phyloP scores from a whole-genome alignment of 2,888 invertebrate genomes.

The Ichneumoninae sp. region DNA sequence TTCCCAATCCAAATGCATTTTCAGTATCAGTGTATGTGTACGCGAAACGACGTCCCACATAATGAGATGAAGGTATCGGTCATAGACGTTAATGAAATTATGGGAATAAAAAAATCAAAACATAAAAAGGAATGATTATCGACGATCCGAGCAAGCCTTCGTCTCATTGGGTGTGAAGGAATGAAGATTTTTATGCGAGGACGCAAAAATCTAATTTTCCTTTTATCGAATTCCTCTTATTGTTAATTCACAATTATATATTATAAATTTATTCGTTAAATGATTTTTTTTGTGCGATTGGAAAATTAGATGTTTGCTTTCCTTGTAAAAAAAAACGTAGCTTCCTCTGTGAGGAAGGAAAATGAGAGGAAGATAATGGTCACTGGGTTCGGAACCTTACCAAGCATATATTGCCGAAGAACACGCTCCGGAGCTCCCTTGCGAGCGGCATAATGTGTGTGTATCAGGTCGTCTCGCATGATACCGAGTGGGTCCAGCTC shows the following conservation, averaged over 20 bases:
- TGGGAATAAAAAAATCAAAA: neutral
- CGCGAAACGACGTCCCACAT: conserved; percentile 32
- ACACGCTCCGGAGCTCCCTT: conserved; percentile 87
- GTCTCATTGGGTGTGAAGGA: conserved; percentile 45
- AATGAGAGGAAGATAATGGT: conserved; percentile 26
- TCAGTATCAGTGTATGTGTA: conserved; percentile 78
- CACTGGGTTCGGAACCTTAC: conserved; percentile 83
- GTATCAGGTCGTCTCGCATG: conserved; percentile 89
- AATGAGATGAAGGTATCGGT: conserved; percentile 30
- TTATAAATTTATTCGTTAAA: neutral
- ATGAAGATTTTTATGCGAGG: neutral
- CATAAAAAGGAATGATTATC: conserved; percentile 8
- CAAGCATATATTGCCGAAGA: conserved; percentile 88
- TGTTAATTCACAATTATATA: neutral
- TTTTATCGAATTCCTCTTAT: neutral
- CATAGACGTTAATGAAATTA: neutral
- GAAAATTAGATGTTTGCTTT: conserved; percentile 33
- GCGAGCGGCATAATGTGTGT: conserved; percentile 85
- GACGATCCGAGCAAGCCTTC: conserved; percentile 47
- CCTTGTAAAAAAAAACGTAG: neutral
- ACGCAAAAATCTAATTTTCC: neutral
- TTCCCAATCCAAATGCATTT: conserved; percentile 74
- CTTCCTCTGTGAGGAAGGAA: neutral
- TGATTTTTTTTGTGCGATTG: neutral
- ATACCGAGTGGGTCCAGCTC: conserved; percentile 97